Evolutionary conservation across 2,888 invertebrate genomes (phyloP).

Genomic region (Salpingus planirostris): DNA sequence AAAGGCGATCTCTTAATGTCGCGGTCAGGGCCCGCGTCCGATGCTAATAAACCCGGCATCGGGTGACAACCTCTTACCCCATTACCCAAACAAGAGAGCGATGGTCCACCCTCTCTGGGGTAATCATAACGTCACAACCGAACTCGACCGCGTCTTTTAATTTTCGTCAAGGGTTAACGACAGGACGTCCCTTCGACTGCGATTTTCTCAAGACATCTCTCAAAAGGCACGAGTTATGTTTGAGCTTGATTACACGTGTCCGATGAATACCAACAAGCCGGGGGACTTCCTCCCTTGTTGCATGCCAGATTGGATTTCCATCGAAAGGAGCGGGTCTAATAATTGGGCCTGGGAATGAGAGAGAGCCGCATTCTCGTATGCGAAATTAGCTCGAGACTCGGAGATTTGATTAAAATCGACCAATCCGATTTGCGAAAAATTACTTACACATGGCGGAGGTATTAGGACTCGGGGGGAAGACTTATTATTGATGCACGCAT

Average conservation of each 20-base stretch:
- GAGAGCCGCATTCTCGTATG: no score
- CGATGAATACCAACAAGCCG: constrained; percentile 31
- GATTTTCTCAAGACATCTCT: constrained; percentile 9
- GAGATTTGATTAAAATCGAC: no score
- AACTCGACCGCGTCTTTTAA: constrained; percentile 11
- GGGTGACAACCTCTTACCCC: constrained; percentile 29
- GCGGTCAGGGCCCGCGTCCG: constrained; percentile 22
- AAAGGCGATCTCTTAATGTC: constrained; percentile 34
- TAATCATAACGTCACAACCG: constrained; percentile 24
- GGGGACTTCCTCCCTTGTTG: no score
- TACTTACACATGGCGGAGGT: no score
- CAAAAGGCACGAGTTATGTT: constrained; percentile 22
- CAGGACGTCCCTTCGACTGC: constrained; percentile 5
- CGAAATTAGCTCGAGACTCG: no score
- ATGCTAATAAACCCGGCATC: constrained; percentile 20
- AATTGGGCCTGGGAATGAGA: no score
- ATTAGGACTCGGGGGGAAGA: no score
- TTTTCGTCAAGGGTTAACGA: constrained; percentile 2
- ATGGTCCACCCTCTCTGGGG: constrained; percentile 29
- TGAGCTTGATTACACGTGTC: constrained; percentile 29
- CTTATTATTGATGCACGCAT: no score
- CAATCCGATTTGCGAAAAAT: no score
- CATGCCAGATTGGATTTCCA: no score
- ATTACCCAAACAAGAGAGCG: constrained; percentile 34
- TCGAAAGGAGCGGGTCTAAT: no score